A percentile compares a stretch with the other conserved stretches of the same genome.
Conservation (phyloP, 92 coral and sea anemone genomes). For the Epizoanthus illoricatus region DNA sequence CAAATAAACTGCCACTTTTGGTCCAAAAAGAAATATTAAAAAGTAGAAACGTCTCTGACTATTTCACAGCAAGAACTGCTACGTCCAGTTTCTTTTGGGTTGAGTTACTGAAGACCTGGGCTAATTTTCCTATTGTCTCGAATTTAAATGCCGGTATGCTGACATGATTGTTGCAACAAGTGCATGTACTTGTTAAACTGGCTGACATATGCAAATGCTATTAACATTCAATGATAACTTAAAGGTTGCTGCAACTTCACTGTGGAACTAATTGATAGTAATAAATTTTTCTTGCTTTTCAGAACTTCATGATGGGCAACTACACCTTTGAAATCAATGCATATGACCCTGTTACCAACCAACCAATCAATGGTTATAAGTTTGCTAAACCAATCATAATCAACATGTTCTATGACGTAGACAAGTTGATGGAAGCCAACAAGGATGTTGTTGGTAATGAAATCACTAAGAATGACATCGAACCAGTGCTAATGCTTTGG, state of each 20-base stretch:
- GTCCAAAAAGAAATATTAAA: too few species aligned
- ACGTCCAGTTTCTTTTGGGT: too few species aligned
- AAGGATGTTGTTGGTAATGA: constrained; percentile 75
- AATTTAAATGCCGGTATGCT: too few species aligned
- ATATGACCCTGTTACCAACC: constrained; percentile 70
- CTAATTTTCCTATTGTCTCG: too few species aligned
- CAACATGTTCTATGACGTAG: constrained; percentile 93
- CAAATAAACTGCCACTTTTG: too few species aligned
- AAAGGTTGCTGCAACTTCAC: neutral
- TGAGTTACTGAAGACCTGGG: too few species aligned
- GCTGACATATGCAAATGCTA: too few species aligned
- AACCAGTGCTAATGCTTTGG: constrained; percentile 91
- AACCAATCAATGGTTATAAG: constrained; percentile 65
- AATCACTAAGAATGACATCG: constrained; percentile 72
- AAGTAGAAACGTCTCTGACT: too few species aligned
- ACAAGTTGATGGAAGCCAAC: constrained; percentile 81
- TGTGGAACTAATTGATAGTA: neutral
- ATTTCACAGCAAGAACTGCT: too few species aligned
- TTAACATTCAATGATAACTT: too few species aligned
- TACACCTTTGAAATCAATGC: constrained; percentile 95
- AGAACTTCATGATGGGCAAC: constrained; percentile 95
- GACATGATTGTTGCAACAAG: too few species aligned
- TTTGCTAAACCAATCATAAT: constrained; percentile 86
- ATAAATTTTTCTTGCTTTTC: neutral
- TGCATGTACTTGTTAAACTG: too few species aligned